These are phyloP conservation scores for Myrmecophaga tridactyla DNA, from an alignment of 2,113 vertebrate species.

Conservation along the genomic window DNA sequence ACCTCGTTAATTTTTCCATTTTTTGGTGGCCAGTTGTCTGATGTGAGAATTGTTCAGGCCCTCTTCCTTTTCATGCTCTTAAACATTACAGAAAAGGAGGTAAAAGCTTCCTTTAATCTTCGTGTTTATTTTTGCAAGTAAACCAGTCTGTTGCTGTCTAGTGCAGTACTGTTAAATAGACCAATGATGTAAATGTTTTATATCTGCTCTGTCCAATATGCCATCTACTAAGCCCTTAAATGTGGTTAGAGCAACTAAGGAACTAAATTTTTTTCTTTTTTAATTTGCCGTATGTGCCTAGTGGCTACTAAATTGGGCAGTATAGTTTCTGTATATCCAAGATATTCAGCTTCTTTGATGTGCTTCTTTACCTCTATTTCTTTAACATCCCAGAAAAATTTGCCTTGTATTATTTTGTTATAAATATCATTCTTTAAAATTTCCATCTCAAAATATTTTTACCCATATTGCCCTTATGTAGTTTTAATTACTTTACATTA, in stretches of 20 bases:
- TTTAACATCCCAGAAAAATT: neutral
- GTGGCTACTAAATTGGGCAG: neutral
- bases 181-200: neutral
- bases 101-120: neutral
- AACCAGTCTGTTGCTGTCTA: neutral
- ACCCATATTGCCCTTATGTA: conserved; percentile 19
- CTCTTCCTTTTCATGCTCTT: neutral
- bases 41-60: neutral
- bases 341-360: neutral
- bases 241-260: neutral
- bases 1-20: neutral
- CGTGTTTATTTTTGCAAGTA: neutral
- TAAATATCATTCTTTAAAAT: conserved; percentile 13
- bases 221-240: neutral
- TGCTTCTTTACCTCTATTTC: neutral
- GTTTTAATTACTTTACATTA: conserved; percentile 61
- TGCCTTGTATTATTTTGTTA: neutral
- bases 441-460: conserved; percentile 49
- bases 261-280: neutral
- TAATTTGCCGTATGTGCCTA: neutral
- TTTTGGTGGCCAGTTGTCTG: neutral
- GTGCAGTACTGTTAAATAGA: neutral
- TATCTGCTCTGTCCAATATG: neutral
- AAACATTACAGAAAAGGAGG: neutral
- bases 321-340: neutral